These are phyloP conservation scores for Acrocyrtus sp. DNA, from an alignment of 2,888 invertebrate genomes.

Conservation along the genomic window DNA sequence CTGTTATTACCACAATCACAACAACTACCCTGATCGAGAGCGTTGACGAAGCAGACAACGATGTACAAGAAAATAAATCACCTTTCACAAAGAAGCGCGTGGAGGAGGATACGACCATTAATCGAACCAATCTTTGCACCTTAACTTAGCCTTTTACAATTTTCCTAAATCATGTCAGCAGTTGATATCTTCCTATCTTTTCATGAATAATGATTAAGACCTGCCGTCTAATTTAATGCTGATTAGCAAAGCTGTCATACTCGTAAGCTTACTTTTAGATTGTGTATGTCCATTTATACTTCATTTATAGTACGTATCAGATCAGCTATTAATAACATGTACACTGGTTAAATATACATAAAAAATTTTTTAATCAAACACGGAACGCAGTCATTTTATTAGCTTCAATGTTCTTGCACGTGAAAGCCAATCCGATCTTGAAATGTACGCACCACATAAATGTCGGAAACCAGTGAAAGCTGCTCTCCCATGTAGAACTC, in stretches of 20 bases:
- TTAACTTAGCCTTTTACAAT: no score
- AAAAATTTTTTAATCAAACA: neutral
- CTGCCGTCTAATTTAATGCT: no score
- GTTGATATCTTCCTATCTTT: no score
- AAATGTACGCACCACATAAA: slow-evolving; percentile 78
- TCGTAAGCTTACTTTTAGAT: no score
- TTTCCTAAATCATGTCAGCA: no score
- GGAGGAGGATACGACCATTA: slow-evolving; percentile 18
- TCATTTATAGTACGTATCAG: no score
- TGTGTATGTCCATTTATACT: no score
- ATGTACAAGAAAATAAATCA: neutral
- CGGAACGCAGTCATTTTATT: neutral
- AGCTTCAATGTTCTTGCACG: slow-evolving; percentile 68
- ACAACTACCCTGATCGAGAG: slow-evolving; percentile 25
- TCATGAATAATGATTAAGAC: no score
- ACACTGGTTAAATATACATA: neutral
- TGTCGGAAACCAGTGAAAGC: slow-evolving; percentile 75
- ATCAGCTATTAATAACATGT: no score
- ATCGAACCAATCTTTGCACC: slow-evolving; percentile 12
- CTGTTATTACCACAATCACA: slow-evolving; percentile 13
- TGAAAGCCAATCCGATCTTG: slow-evolving; percentile 76
- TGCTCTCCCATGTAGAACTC: slow-evolving; percentile 79
- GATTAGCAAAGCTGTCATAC: no score
- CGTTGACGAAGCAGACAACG: neutral
- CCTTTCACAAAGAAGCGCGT: slow-evolving; percentile 18